Percentiles rank a stretch among this genome's conserved stretches.
These are phyloP conservation scores for Eclectus roratus DNA, from an alignment of 2,113 vertebrate genomes.

Conservation along the genomic window DNA sequence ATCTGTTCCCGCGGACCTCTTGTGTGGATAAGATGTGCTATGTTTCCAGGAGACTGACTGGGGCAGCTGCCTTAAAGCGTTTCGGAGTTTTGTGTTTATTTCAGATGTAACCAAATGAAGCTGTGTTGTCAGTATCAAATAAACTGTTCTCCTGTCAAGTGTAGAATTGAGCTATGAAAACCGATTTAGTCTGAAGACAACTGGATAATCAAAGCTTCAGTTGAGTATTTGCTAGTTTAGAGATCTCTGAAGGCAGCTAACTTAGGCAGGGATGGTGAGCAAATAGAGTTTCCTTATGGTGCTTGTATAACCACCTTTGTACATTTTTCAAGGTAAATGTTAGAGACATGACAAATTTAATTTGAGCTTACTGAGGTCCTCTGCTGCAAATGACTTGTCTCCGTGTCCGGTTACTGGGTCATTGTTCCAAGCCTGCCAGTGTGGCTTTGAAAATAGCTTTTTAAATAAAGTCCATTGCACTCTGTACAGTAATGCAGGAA, in stretches of 20 bases:
- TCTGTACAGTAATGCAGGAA: slow-evolving; percentile 20
- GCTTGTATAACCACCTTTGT: neutral
- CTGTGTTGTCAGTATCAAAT: neutral
- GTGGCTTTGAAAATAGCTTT: slow-evolving; percentile 26
- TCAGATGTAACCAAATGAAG: neutral
- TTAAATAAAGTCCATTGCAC: slow-evolving; percentile 3
- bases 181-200: neutral
- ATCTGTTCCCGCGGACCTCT: neutral
- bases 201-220: neutral
- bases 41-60: slow-evolving; percentile 49
- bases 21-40: neutral
- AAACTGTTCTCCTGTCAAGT: neutral
- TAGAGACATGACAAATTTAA: slow-evolving; percentile 18
- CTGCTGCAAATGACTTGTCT: neutral
- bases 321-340: slow-evolving; percentile 29
- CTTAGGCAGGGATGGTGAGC: neutral
- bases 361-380: slow-evolving; percentile 7
- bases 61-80: slow-evolving; percentile 4
- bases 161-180: neutral
- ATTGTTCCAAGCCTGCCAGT: neutral
- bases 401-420: neutral
- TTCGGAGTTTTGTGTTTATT: slow-evolving; percentile 6
- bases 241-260: neutral
- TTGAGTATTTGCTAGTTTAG: slow-evolving; percentile 17
- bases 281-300: neutral